phyloP scores from a whole-genome alignment of 2,888 invertebrate genomes.

The Euclidia mi region DNA sequence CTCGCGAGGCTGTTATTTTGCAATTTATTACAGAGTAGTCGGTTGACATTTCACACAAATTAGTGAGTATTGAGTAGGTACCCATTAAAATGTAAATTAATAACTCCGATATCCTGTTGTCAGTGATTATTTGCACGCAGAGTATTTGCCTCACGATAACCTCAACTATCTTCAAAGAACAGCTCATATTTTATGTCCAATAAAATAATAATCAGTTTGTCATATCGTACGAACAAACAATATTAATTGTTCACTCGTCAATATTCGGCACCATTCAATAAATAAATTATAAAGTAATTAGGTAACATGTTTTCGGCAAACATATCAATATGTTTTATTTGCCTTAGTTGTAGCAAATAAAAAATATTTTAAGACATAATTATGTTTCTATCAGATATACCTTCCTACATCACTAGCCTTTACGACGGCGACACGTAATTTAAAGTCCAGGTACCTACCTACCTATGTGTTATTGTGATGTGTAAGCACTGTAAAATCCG shows the following conservation, averaged over 20 bases:
- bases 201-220: conserved; percentile 15
- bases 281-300: neutral
- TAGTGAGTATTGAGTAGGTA: conserved; percentile 7
- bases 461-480: too few relatives aligned
- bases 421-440: too few relatives aligned
- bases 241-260: conserved; percentile 10
- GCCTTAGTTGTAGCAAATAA: too few relatives aligned
- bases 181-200: conserved; percentile 12
- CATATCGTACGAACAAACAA: conserved; percentile 1
- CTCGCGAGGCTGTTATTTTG: neutral
- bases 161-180: conserved; percentile 19
- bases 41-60: conserved; percentile 2
- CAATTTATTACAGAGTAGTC: neutral
- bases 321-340: too few relatives aligned
- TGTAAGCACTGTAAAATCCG: too few relatives aligned
- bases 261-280: conserved; percentile 1
- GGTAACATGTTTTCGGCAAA: neutral
- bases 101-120: conserved; percentile 24
- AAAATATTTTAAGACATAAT: too few relatives aligned
- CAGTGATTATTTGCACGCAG: conserved; percentile 15
- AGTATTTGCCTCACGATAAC: conserved; percentile 20
- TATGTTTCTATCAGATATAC: too few relatives aligned
- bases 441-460: too few relatives aligned
- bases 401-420: too few relatives aligned
- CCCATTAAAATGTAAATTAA: conserved; percentile 33